These are phyloP conservation scores for Elmis aenea DNA, from an alignment of 2,888 invertebrate species.

Conservation along the genomic window DNA sequence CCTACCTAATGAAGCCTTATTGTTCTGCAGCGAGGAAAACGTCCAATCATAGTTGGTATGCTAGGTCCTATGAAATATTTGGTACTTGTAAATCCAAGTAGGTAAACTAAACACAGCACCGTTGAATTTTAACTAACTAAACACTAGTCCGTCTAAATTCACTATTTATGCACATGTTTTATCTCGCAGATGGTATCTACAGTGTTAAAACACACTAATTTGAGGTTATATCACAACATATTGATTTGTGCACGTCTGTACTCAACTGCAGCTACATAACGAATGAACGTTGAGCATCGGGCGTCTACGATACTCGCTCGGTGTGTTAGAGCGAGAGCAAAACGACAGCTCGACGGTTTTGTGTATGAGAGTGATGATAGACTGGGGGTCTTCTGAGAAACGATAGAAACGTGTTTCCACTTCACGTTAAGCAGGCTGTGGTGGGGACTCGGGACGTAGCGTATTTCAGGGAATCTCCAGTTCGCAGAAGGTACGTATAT, in stretches of 20 bases:
- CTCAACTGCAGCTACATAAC: constrained; percentile 17
- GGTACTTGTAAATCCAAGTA: background rate
- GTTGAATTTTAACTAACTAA: constrained; percentile 3
- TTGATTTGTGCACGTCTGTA: constrained; percentile 24
- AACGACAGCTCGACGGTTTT: constrained; percentile 8
- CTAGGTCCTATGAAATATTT: too few species aligned
- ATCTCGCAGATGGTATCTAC: too few species aligned
- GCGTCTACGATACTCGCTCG: constrained; percentile 22
- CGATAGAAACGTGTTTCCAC: constrained; percentile 43
- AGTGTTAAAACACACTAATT: constrained; percentile 26
- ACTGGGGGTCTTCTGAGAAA: constrained; percentile 36
- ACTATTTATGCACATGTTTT: constrained; percentile 11
- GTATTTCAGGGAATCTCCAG: constrained; percentile 44
- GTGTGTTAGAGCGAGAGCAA: constrained; percentile 17
- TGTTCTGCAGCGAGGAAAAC: too few species aligned
- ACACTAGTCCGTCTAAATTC: constrained; percentile 9
- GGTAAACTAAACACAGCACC: constrained; percentile 3
- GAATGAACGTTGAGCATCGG: constrained; percentile 23
- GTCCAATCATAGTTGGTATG: too few species aligned
- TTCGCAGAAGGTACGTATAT: constrained; percentile 39
- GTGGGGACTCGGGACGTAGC: constrained; percentile 30
- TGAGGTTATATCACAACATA: constrained; percentile 26
- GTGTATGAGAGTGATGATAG: constrained; percentile 13
- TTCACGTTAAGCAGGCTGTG: constrained; percentile 36
- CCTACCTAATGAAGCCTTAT: background rate